Conservation (phyloP, 2,888 invertebrate species). For the Drosophila hamatofila region DNA sequence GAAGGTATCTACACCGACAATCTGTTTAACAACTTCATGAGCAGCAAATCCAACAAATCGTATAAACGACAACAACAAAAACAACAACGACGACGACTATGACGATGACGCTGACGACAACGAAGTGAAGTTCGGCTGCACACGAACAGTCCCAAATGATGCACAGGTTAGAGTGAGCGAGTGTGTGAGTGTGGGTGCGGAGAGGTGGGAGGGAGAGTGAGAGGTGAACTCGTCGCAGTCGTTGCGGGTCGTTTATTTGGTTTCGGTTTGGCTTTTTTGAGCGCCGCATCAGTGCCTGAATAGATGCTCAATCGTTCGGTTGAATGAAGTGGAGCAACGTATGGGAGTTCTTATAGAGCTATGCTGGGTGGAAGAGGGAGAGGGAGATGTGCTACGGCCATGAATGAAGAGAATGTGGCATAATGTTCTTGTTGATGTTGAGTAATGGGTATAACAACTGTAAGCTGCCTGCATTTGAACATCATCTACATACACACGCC, state of each 20-base stretch:
- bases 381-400: constrained; percentile 32
- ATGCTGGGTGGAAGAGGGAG: not conserved
- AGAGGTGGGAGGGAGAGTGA: constrained; percentile 2
- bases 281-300: constrained; percentile 65
- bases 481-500: constrained; percentile 30
- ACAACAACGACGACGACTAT: constrained; percentile 27
- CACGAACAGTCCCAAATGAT: constrained; percentile 54
- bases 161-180: constrained; percentile 28
- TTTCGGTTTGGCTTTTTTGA: constrained; percentile 63
- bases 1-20: constrained; percentile 84
- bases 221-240: constrained; percentile 39
- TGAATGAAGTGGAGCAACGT: constrained; percentile 72
- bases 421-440: constrained; percentile 80
- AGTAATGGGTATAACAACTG: constrained; percentile 79
- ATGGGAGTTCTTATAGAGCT: constrained; percentile 46
- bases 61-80: constrained; percentile 76
- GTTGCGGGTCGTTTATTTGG: constrained; percentile 76
- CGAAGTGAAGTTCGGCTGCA: constrained; percentile 49
- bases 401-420: constrained; percentile 69
- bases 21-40: constrained; percentile 84
- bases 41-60: constrained; percentile 84
- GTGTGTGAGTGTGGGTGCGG: not conserved
- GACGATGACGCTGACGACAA: constrained; percentile 34
- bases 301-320: constrained; percentile 79
- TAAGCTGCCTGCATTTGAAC: constrained; percentile 70